These are phyloP conservation scores for Ammospiza nelsoni DNA, from an alignment of 2,113 vertebrate genomes.

Conservation along the genomic window DNA sequence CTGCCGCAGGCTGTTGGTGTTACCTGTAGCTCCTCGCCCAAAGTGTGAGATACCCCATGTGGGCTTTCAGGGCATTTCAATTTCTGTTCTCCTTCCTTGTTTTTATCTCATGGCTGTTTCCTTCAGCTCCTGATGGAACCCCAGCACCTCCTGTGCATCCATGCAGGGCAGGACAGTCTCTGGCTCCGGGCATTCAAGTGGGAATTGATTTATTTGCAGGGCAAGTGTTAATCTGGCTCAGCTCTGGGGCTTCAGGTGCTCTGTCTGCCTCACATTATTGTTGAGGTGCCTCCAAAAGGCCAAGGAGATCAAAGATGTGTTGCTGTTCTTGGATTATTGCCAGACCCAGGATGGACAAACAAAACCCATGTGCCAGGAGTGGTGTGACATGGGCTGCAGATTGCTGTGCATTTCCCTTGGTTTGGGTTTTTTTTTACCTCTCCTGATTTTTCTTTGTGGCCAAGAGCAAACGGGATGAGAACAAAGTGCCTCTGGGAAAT, in stretches of 20 bases:
- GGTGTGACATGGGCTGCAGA: fast-evolving
- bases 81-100: background rate
- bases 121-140: background rate
- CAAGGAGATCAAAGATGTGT: fast-evolving
- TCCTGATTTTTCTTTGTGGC: background rate
- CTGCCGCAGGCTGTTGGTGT: background rate
- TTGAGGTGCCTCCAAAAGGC: background rate
- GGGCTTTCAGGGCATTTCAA: background rate
- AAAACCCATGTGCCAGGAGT: background rate
- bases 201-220: background rate
- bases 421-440: background rate
- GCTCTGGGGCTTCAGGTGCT: background rate
- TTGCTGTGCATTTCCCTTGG: background rate
- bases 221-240: background rate
- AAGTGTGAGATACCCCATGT: background rate
- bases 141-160: background rate
- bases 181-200: background rate
- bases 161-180: background rate
- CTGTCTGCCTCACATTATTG: fast-evolving
- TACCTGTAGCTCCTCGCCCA: background rate
- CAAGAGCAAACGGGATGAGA: fast-evolving
- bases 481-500: background rate
- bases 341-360: background rate
- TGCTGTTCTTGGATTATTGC: background rate
- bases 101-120: background rate